phyloP scores from a whole-genome alignment of 2,797 vertebrate species.

The Poecile montanus region DNA sequence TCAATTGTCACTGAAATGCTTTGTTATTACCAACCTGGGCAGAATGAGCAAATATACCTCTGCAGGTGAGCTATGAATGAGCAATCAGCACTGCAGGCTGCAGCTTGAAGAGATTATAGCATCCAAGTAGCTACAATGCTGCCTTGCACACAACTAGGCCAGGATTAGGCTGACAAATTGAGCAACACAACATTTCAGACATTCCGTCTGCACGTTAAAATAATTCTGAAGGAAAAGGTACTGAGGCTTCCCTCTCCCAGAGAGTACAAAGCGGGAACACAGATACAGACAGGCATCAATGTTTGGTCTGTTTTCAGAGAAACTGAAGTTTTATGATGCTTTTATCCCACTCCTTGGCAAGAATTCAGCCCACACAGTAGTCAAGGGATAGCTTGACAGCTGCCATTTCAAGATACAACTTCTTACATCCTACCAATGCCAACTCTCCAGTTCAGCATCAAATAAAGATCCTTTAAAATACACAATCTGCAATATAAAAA shows the following conservation, averaged over 20 bases:
- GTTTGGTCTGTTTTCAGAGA: neutral
- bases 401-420: neutral
- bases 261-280: fast-evolving
- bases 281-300: neutral
- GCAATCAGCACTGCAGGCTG: slow-evolving; percentile 48
- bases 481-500: neutral
- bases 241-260: neutral
- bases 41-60: slow-evolving; percentile 43
- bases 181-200: neutral
- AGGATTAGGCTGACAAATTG: neutral
- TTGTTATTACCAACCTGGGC: slow-evolving; percentile 39
- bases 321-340: neutral
- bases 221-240: neutral
- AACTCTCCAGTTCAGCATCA: neutral
- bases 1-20: slow-evolving; percentile 31
- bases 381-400: neutral
- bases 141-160: neutral
- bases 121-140: neutral
- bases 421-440: neutral
- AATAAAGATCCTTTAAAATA: neutral
- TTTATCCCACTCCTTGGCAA: neutral
- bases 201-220: neutral
- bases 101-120: slow-evolving; percentile 27
- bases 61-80: slow-evolving; percentile 49
- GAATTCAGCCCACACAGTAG: neutral